Evolutionary conservation across 1,140 invertebrate species (phyloP).

Genomic region (Diabrotica undecimpunctata): DNA sequence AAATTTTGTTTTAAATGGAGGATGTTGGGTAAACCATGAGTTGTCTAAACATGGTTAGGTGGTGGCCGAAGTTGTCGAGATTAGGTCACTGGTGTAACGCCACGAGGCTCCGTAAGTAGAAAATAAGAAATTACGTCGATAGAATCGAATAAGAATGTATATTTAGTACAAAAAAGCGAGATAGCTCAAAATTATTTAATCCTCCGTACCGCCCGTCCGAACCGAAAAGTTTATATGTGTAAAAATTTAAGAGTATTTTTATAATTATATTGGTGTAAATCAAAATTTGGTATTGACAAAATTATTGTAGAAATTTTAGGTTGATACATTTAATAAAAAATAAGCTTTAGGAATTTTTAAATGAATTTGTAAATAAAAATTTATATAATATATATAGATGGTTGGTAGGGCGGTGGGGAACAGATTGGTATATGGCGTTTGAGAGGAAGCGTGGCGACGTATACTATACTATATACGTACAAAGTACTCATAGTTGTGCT

Average conservation of each 20-base stretch:
- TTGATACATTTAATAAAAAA: conserved; percentile 48
- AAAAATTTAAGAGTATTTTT: conserved; percentile 52
- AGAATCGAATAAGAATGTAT: conserved; percentile 51
- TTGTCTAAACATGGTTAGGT: conserved; percentile 18
- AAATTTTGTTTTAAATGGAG: not conserved
- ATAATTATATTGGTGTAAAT: conserved; percentile 52
- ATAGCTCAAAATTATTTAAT: conserved; percentile 49
- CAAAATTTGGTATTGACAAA: conserved; percentile 49
- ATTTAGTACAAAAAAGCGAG: conserved; percentile 51
- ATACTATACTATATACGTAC: conserved; percentile 51
- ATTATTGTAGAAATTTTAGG: conserved; percentile 47
- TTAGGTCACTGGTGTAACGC: conserved; percentile 43
- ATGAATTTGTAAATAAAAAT: conserved; percentile 51
- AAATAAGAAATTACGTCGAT: conserved; percentile 48
- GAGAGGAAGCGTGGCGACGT: conserved; percentile 47
- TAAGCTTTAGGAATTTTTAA: conserved; percentile 51
- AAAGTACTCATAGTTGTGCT: conserved; percentile 48
- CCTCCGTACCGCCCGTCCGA: conserved; percentile 23
- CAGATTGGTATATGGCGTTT: conserved; percentile 25
- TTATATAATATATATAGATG: conserved; percentile 49
- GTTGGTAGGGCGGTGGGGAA: conserved; percentile 22
- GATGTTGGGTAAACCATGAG: conserved; percentile 17
- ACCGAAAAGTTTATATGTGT: conserved; percentile 47
- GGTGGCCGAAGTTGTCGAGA: conserved; percentile 42
- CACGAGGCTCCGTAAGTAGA: conserved; percentile 43